These are phyloP conservation scores for Ormyrus thymus DNA, from an alignment of 2,888 invertebrate species.

Conservation along the genomic window DNA sequence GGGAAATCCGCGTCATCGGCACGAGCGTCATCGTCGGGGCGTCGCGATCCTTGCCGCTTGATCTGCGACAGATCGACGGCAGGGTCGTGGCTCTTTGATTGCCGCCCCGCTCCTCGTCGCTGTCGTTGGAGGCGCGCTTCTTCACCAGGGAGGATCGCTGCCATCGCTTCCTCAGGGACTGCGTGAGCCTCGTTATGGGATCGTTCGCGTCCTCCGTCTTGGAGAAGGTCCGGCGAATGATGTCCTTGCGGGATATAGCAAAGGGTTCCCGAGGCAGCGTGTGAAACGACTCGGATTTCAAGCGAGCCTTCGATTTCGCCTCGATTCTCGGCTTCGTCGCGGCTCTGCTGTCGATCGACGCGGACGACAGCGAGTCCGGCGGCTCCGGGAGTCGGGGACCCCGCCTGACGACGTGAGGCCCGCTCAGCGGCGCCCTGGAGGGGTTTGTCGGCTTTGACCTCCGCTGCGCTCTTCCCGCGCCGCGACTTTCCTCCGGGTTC, in stretches of 20 bases:
- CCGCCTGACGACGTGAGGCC: conserved; percentile 61
- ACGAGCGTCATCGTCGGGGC: conserved; percentile 44
- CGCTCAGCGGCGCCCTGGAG: not conserved
- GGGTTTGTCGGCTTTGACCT: not conserved
- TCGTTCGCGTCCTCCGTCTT: conserved; percentile 59
- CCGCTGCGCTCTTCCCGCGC: not conserved
- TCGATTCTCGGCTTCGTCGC: not conserved
- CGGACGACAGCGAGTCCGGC: conserved; percentile 36
- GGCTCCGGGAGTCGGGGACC: conserved; percentile 61
- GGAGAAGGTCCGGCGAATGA: conserved; percentile 59
- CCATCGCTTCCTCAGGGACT: conserved; percentile 62
- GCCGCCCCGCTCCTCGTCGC: conserved; percentile 35
- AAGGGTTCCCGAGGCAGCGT: conserved; percentile 53
- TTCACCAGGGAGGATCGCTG: conserved; percentile 49
- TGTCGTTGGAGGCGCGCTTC: conserved; percentile 40
- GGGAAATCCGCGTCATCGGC: conserved; percentile 63
- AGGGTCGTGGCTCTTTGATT: conserved; percentile 64
- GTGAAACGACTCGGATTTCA: conserved; percentile 55
- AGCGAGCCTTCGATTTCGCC: conserved; percentile 1
- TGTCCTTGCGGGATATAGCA: conserved; percentile 64
- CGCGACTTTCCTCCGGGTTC: conserved; percentile 9
- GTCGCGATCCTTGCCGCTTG: conserved; percentile 55
- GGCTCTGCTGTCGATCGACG: conserved; percentile 32
- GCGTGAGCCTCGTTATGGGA: conserved; percentile 57
- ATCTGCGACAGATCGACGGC: conserved; percentile 63